Base-by-base conservation (phyloP, 2,797 vertebrate genomes). In the Anableps anableps region DNA sequence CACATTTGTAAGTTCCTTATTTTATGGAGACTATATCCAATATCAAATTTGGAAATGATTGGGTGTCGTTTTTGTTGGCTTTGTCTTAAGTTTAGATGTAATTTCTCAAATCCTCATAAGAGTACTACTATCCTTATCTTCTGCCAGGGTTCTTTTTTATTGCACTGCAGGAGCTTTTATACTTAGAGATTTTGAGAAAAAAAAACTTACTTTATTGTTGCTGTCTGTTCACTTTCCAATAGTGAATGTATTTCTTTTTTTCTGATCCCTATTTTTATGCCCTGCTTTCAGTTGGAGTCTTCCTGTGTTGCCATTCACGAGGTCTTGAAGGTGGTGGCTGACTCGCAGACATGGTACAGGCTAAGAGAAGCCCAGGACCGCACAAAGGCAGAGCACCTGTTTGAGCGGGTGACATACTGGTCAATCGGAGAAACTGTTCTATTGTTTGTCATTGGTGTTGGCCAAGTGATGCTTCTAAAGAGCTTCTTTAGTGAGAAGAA, bases 401-500 rank as follows among this genome's bases (percentile, higher is more conserved):
- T 94, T 0, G 90, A 94, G n/a, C 95, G 96, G 0, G 96, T 98
- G 47, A 95, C 93, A 0, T 97, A 92, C 91, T 98, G 97, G 97
- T 98, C 97, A 0, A 29, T 97, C 0, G 96, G 97, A n/a, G 96
- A 98, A 93, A 95, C 97, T 0, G 0, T 96, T 11, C 92, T 97
- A 84, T 93, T 99, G 79, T 96, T 97, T 2, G 90, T 95, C 81
- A 97, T 98, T 84, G 96, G 97, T 83, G 23, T 97, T 2, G 95
- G 97, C 84, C 97, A 98, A 85, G 96, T 98, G 83, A n/a, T 98
- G 86, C 82, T 98, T 94, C 96, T 99, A 8, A 97, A 88, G 80
- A 97, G 97, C 91, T 98, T 98, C 94, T 98, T 99, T 91, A 94
- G 82, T 0, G 97, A 98, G 13, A 97, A 95, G 82, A 96, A 95